These are phyloP conservation scores for Phymatocera aterrima DNA, from an alignment of 2,888 invertebrate genomes.

Conservation along the genomic window DNA sequence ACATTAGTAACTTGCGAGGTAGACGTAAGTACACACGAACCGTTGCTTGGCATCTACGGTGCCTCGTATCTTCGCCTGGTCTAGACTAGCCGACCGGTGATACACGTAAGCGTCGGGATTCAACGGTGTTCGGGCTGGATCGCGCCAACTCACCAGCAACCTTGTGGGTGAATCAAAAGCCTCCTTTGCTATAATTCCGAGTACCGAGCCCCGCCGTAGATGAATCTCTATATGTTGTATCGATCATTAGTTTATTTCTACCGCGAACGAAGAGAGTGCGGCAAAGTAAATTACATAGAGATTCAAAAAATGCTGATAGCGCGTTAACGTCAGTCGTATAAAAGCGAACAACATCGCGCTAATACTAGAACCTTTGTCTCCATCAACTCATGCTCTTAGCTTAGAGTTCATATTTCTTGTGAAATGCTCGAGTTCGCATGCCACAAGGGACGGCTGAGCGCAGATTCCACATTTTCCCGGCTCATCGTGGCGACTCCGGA, in stretches of 20 bases:
- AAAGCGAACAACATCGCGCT: too few species aligned
- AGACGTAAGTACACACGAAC: slow-evolving; percentile 33
- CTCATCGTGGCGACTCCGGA: slow-evolving; percentile 2
- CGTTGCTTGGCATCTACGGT: slow-evolving; percentile 3
- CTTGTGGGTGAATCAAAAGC: slow-evolving; percentile 3
- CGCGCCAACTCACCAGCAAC: slow-evolving; percentile 11
- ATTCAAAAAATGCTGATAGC: background rate
- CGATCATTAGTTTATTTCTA: background rate
- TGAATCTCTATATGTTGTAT: background rate
- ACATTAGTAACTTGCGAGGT: slow-evolving; percentile 46
- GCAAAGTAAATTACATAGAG: background rate
- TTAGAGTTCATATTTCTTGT: slow-evolving; percentile 1
- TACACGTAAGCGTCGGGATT: slow-evolving; percentile 1
- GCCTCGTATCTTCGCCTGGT: slow-evolving; percentile 19
- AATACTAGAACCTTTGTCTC: background rate
- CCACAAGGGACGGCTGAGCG: slow-evolving; percentile 6
- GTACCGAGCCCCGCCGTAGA: background rate
- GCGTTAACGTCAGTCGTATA: background rate
- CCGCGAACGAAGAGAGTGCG: background rate
- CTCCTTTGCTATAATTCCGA: background rate
- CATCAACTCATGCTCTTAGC: background rate
- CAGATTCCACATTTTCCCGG: slow-evolving; percentile 11
- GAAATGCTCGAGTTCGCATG: slow-evolving; percentile 6
- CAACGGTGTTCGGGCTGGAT: slow-evolving; percentile 19
- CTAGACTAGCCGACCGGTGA: slow-evolving; percentile 13